Base-by-base conservation (phyloP, 1,140 invertebrate species). In the Whitmania pigra region DNA sequence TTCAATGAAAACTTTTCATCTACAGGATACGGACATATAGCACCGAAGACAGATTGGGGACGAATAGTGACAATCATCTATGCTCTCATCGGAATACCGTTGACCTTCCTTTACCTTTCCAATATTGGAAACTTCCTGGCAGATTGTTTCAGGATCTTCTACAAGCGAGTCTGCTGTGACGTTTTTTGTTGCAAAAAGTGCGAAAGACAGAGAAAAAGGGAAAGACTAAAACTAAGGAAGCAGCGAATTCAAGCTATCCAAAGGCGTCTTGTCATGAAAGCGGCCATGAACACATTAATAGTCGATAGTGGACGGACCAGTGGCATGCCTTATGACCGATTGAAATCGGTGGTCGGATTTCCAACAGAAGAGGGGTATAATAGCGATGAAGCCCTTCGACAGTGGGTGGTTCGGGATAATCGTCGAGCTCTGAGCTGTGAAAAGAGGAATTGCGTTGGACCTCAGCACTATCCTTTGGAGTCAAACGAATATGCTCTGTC, bases 11-110 rank as follows among this genome's bases (percentile, higher is more conserved):
- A n/a, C n/a, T n/a, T n/a, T 27, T 49, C 67, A 6, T 63, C 69
- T 0, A 63, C 70, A 94, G 93, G 93, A 72, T 97, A 97, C 82
- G 94, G 94, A 63, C 93, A 97, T 79, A 91, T 96, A 75, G 91
- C 91, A 18, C 93, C 94, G 0, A 92, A 91, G 15, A 93, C 90
- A 1, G 86, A 86, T 71, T 82, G 89, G 20, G 92, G 92, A 2
- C 89, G 91, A 79, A 85, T 91, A 29, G 87, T 90, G 1, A 93
- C 91, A 0, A 93, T 94, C 75, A 82, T 92, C 15, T 94, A 94
- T 80, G 91, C 92, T 0, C 83, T 87, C 76, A 82, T 95, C 73
- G 94, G 92, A 0, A 90, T 93, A 49, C 92, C 92, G 2, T 80
- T 94, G 57, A 92, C 92, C 84, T 83, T 94, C 55, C 86, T 93